Conservation (phyloP, 2,888 invertebrate species). For the Meandrusa payeni region DNA sequence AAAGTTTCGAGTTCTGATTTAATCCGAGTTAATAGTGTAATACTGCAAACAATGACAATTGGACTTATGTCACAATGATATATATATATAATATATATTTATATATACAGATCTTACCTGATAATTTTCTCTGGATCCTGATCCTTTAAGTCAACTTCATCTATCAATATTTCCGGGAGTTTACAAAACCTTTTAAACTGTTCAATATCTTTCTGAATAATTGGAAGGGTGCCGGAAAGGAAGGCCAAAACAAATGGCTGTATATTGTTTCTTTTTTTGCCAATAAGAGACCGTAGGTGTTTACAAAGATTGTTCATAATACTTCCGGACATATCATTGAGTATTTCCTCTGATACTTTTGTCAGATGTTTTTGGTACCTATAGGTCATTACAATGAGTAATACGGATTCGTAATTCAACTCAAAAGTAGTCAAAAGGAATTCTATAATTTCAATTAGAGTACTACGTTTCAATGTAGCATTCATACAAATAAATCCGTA, state of each 20-base stretch:
- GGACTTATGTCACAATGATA: no score
- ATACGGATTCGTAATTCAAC: conserved; percentile 79
- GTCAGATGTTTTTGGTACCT: conserved; percentile 81
- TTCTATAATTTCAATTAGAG: conserved; percentile 82
- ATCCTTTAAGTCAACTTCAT: conserved; percentile 80
- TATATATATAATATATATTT: no score
- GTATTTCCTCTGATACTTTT: conserved; percentile 71
- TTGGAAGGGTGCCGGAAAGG: conserved; percentile 71
- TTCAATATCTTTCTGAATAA: conserved; percentile 73
- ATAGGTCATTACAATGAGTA: conserved; percentile 86
- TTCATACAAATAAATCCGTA: conserved; percentile 85
- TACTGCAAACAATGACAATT: no score
- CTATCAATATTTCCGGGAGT: conserved; percentile 81
- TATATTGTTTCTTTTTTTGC: conserved; percentile 76
- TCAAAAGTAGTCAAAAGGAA: conserved; percentile 59
- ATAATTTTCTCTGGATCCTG: conserved; percentile 78
- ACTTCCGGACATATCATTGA: conserved; percentile 67
- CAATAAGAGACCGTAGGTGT: conserved; percentile 46
- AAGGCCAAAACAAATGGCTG: conserved; percentile 80
- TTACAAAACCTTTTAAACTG: conserved; percentile 66
- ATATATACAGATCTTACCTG: conserved; percentile 81
- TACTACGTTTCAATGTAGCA: conserved; percentile 80
- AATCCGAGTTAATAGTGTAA: no score
- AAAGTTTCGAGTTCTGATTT: no score
- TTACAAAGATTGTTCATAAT: conserved; percentile 54